Base-by-base conservation (phyloP, 2,888 invertebrate genomes). In the Tenthredo distinguenda region DNA sequence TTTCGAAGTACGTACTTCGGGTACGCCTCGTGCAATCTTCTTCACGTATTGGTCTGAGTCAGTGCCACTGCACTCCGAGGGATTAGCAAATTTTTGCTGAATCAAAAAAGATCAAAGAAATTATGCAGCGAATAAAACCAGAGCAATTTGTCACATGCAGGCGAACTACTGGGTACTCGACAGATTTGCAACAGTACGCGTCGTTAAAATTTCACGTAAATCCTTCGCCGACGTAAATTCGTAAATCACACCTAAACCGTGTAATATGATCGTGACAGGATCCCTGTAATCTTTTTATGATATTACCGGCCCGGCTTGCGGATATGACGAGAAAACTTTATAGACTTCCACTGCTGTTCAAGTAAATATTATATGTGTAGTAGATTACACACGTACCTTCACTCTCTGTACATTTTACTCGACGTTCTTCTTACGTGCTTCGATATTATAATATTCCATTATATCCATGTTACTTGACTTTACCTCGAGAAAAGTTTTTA, bases 201-300 rank as follows among this genome's bases (percentile, higher is more conserved):
- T 34, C 34, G 68, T 68, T 68, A 26, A 68, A 68, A 68, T 26
- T 68, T 68, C 68, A 68, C 34, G 68, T 34, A 68, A 68, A 68
- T 34, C 68, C 68, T 34, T 6, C 5, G 68, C 68, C 12, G 12
- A 68, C 68, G 68, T 68, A 15, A 65, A 68, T 68, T 18, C 68
- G 68, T 68, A 68, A 34, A 68, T 68, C 68, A 34, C 1, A 34
- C 21, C n/a, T 43, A 21, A 74, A 74, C 74, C 74, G 21, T 40
- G 21, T 47, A 31, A 40, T 21, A 43, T 47, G 40, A 21, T 74
- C 40, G 21, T 21, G 26, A 21, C 43, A 74, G 43, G 21, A 43
- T 40, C 12, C 10, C 43, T 21, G 74, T 74, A 74, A 74, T 74
- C 74, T 74, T 21, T 18, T 47, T 40, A 43, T 47, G 74, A 47